Base-by-base conservation (phyloP, 2,888 invertebrate genomes). In the Drosophila tripunctata region DNA sequence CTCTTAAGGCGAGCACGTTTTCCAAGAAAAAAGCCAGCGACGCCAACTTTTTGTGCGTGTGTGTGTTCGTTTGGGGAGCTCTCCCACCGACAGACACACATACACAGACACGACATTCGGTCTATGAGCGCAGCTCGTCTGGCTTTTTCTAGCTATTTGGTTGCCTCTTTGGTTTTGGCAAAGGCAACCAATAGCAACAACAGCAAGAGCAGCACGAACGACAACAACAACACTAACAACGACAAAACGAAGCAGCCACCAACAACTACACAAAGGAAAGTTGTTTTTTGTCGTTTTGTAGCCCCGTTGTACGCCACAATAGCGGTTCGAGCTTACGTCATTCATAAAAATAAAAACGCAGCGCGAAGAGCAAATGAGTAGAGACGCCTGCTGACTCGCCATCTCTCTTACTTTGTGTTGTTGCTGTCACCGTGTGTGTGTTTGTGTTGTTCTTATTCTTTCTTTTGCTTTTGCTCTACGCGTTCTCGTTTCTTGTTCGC, bases 341-440 rank as follows among this genome's bases (percentile, higher is more conserved):
- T 84, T 84, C 81, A 84, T 84, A 81, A 84, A 87, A 83, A 81
- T 83, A 87, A 71, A 83, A 83, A 55, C 67, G 61, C 61, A 71
- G 51, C 51, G 50, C 63, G 47, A 67, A 68, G 77, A 74, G 68
- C 54, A 60, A 64, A 52, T 41, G 38, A 64, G 48, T 2, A 58
- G 51, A 43, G 27, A 41, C 43, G n/a, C n/a, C n/a, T n/a, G 56
- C 52, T 55, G 65, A 56, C 35, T 56, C 12, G 56, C 60, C 38
- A 31, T 65, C 65, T 67, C 45, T 56, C 40, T 61, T 54, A 45
- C 22, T 40, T 61, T 60, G 54, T 66, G 54, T 54, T 63, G 67
- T 40, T 45, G 45, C 38, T 56, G 45, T 17, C 51, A 24, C 10
- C 55, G 19, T 58, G 41, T 60, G 19, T 58, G 41, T 57, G 24